Conservation (phyloP, 1,140 invertebrate genomes). For the Himalopsyche phryganea region DNA sequence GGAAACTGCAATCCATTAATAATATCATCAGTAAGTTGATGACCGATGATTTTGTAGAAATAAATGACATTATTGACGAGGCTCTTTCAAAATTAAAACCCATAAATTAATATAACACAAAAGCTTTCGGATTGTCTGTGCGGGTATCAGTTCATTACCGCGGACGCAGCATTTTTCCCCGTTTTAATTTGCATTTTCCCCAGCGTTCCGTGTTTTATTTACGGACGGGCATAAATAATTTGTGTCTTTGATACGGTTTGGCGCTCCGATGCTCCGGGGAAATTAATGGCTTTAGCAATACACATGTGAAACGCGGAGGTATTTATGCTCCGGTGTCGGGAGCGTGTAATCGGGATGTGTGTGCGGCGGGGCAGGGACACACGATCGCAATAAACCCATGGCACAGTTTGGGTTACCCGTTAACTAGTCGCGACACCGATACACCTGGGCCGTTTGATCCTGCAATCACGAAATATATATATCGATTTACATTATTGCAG, state of each 20-base stretch:
- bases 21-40: too few species aligned
- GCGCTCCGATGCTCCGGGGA: constrained; percentile 28
- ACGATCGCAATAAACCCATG: neutral
- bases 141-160: constrained; percentile 1
- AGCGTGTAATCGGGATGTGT: neutral
- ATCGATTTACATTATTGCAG: too few species aligned
- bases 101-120: neutral
- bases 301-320: constrained; percentile 1
- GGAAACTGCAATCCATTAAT: too few species aligned
- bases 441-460: too few species aligned
- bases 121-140: neutral
- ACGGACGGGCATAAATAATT: constrained; percentile 31
- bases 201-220: constrained; percentile 22
- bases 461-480: too few species aligned
- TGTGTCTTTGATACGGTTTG: constrained; percentile 33
- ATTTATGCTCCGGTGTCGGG: constrained; percentile 1
- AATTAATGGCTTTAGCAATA: constrained; percentile 24
- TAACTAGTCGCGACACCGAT: too few species aligned
- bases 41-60: too few species aligned
- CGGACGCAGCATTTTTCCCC: constrained; percentile 18
- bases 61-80: too few species aligned
- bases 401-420: too few species aligned
- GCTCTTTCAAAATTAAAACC: too few species aligned
- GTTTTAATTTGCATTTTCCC: constrained; percentile 32
- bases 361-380: neutral